Conservation (phyloP, 2,113 vertebrate species). For the Albula glossodonta region DNA sequence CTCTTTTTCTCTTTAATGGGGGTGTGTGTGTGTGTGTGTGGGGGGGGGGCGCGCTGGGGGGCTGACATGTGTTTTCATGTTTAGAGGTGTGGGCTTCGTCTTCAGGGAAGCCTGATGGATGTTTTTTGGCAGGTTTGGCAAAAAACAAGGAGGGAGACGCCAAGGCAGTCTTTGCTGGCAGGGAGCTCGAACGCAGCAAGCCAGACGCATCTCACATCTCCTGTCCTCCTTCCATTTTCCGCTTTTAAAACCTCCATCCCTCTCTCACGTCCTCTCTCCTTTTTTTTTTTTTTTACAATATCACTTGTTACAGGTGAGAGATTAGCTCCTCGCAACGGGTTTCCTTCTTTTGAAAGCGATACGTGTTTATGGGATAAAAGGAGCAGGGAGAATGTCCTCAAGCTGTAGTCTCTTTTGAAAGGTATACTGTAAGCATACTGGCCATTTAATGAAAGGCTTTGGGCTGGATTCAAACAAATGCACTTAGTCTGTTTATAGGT, state of each 20-base stretch:
- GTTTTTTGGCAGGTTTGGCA: conserved; percentile 30
- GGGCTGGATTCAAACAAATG: too few relatives aligned
- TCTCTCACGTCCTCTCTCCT: too few relatives aligned
- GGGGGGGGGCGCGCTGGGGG: conserved; percentile 29
- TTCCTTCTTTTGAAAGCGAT: neutral
- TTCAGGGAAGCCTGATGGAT: conserved; percentile 26
- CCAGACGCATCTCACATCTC: neutral
- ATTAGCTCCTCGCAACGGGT: neutral
- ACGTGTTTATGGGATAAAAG: neutral
- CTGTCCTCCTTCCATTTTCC: neutral
- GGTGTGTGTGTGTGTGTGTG: too few relatives aligned
- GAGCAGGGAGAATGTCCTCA: neutral
- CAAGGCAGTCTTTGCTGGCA: neutral
- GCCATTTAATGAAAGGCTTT: too few relatives aligned
- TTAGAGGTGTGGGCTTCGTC: conserved; percentile 42
- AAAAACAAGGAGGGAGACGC: neutral
- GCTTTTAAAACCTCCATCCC: neutral
- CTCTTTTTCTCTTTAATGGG: neutral
- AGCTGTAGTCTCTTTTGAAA: neutral
- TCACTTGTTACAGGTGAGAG: neutral
- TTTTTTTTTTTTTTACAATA: too few relatives aligned
- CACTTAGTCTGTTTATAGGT: too few relatives aligned
- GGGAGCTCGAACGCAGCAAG: too few relatives aligned
- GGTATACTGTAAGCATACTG: too few relatives aligned
- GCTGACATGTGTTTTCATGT: conserved; percentile 53